These are phyloP conservation scores for Cyanoramphus novaezelandiae DNA, from an alignment of 2,113 vertebrate species.

Conservation along the genomic window DNA sequence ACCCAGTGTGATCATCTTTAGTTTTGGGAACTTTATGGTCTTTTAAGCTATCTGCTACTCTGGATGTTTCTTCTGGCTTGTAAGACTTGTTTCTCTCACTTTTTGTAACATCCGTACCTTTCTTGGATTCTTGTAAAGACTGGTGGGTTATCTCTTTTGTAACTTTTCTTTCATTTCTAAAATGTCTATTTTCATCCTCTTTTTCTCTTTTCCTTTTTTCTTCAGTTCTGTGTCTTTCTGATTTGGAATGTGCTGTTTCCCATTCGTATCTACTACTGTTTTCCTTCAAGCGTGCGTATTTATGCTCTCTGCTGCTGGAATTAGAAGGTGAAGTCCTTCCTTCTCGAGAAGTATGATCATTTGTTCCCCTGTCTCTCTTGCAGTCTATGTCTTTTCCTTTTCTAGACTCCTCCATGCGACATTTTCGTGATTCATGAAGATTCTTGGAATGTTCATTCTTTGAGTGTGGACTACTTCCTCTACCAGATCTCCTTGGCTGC, in stretches of 20 bases:
- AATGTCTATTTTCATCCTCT: conserved; percentile 68
- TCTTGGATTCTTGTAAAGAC: conserved; percentile 57
- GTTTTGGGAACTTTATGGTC: conserved; percentile 15
- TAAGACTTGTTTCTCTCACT: conserved; percentile 9
- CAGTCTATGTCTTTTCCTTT: conserved; percentile 64
- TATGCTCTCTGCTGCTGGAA: conserved; percentile 64
- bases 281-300: conserved; percentile 41
- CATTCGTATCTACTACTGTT: conserved; percentile 33
- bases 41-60: conserved; percentile 1
- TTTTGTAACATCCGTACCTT: conserved; percentile 36
- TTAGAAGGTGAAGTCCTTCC: conserved; percentile 56
- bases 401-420: conserved; percentile 56
- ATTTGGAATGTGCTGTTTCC: conserved; percentile 64
- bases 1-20: conserved; percentile 13
- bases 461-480: conserved; percentile 53
- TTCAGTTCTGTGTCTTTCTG: conserved; percentile 74
- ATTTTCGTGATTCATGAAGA: conserved; percentile 64
- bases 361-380: conserved; percentile 64
- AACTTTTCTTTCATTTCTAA: conserved; percentile 66
- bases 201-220: conserved; percentile 77
- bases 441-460: conserved; percentile 61
- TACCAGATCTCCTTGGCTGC: conserved; percentile 66
- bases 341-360: conserved; percentile 57
- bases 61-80: background rate
- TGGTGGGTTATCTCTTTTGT: conserved; percentile 41